Conservation (phyloP, 2,797 vertebrate species). For the Xenops minutus region DNA sequence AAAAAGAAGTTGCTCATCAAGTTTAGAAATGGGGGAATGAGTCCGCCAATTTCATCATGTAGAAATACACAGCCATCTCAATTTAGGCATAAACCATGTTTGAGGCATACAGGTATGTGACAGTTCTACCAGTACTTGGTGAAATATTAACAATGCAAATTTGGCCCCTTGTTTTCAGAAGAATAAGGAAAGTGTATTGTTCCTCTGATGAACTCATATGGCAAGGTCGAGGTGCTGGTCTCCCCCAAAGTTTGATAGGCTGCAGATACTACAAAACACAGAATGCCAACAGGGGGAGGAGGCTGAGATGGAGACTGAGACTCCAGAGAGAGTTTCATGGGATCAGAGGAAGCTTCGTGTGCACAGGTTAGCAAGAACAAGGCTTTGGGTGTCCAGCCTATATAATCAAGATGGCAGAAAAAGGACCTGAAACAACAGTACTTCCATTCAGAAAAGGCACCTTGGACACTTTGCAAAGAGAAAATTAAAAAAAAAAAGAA, state of each 20-base stretch:
- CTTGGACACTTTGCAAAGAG: neutral
- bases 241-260: neutral
- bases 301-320: neutral
- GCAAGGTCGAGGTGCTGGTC: neutral
- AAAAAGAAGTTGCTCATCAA: neutral
- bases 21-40: neutral
- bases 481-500: neutral
- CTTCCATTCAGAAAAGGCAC: neutral
- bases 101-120: neutral
- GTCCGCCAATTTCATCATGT: neutral
- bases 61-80: neutral
- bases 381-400: neutral
- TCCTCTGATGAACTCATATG: neutral
- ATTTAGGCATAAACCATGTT: neutral
- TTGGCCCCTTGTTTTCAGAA: neutral
- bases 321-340: neutral
- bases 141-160: neutral
- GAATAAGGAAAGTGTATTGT: neutral
- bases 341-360: neutral
- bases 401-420: neutral
- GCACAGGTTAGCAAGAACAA: fast-evolving
- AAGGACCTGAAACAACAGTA: neutral
- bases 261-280: neutral
- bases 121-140: neutral
- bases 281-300: neutral